Conservation (phyloP, 1,140 invertebrate species). For the Drosophila ironensis region DNA sequence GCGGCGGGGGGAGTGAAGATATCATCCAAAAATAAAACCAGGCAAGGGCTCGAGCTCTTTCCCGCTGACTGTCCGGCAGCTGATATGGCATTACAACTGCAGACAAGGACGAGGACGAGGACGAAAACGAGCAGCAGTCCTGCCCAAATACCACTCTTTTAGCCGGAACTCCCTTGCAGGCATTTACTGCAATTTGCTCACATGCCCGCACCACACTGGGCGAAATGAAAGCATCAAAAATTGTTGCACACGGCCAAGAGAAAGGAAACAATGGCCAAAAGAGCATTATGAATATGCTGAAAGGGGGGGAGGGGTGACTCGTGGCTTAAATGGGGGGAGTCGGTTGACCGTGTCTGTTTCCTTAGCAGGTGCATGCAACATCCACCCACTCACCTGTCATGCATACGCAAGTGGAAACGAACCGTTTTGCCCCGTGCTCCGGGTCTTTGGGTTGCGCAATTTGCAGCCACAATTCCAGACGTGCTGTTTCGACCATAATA, state of each 20-base stretch:
- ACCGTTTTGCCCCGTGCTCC: constrained; percentile 1
- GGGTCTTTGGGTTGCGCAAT: constrained; percentile 28
- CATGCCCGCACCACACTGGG: not conserved
- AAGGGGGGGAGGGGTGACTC: constrained; percentile 1
- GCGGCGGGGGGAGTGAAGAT: constrained; percentile 11
- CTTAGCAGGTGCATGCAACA: constrained; percentile 11
- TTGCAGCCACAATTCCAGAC: constrained; percentile 37
- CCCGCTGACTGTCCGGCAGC: constrained; percentile 51
- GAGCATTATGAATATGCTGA: constrained; percentile 50
- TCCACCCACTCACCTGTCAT: constrained; percentile 38
- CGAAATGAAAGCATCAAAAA: constrained; percentile 21
- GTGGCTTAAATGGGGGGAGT: too few species aligned
- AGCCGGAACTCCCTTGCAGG: constrained; percentile 9
- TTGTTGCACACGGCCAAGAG: constrained; percentile 46
- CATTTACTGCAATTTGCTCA: constrained; percentile 66
- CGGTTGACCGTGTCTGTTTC: constrained; percentile 15
- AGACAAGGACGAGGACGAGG: constrained; percentile 45
- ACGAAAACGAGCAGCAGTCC: not conserved
- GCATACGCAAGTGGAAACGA: constrained; percentile 46
- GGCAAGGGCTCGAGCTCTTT: constrained; percentile 25
- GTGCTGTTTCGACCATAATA: constrained; percentile 29
- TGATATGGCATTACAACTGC: constrained; percentile 72
- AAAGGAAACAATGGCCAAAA: constrained; percentile 54
- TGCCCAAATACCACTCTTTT: not conserved
- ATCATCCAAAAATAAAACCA: constrained; percentile 45